Base-by-base conservation (phyloP, 2,113 vertebrate genomes). In the Formicarius rufipectus region DNA sequence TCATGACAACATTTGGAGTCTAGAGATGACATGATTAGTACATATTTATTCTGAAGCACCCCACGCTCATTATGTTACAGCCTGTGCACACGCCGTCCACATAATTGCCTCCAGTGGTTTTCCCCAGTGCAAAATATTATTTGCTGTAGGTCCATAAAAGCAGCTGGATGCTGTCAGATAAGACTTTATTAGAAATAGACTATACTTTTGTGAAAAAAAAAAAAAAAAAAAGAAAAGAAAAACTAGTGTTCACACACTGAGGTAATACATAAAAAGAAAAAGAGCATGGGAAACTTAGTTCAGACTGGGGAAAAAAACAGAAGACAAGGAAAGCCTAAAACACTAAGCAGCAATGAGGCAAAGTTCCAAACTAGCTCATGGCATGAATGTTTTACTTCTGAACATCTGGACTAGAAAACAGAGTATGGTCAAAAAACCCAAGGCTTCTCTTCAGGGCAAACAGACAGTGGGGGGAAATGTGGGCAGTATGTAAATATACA, bases 91-190 rank as follows among this genome's bases (percentile, higher is more conserved):
- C 3, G 2, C 75, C 2, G 3, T 56, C 81, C 81, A 84, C 76
- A 75, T 72, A 89, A 95, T 37, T 92, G 73, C 64, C 73, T 93
- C 84, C 88, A 73, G 9, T 91, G 35, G 37, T 94, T 95, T 80
- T 84, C 93, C 90, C 89, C 58, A 58, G 62, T 76, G 90, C 79
- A 92, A 93, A 93, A 77, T 88, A 84, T 68, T 89, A 94, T 64
- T 83, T 82, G 83, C 92, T 93, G 66, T 87, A 96, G 90, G 84
- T 86, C 83, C 69, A 92, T 89, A 93, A 95, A 95, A 96, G 73
- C 96, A 96, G 90, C 86, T 96, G 95, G 93, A 92, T 94, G 55
- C 56, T 92, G 95, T 94, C 92, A 94, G 93, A 94, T 91, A 91
- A 94, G 95, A 92, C 76, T 84, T 91, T 83, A 93, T 90, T 96